phyloP scores from a whole-genome alignment of 2,797 vertebrate species.

The Tachyglossus aculeatus region DNA sequence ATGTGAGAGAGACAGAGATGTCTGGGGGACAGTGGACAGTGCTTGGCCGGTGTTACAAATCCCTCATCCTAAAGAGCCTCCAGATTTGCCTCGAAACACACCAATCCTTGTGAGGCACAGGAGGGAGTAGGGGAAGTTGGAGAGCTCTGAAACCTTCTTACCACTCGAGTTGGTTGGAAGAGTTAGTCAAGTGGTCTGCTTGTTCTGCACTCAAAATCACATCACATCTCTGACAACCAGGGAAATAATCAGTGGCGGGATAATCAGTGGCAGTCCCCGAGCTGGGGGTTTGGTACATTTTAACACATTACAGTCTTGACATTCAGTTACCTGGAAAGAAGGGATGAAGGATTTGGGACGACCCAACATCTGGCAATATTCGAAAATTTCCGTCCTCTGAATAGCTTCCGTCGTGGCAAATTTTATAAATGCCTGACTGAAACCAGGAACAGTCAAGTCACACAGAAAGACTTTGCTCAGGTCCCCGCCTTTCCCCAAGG shows the following conservation, averaged over 20 bases:
- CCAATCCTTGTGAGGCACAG: neutral
- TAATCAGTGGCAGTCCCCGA: neutral
- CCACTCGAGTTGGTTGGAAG: too few species aligned
- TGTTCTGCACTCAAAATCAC: neutral
- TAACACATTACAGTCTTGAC: rapidly evolving
- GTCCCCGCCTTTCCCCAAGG: neutral
- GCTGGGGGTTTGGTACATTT: neutral
- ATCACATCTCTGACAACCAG: rapidly evolving
- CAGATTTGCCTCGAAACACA: neutral
- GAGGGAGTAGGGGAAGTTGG: neutral
- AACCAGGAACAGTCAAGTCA: constrained; percentile 29
- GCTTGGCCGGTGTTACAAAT: neutral
- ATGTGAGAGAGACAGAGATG: neutral
- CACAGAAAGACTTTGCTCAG: neutral
- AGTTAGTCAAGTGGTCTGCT: too few species aligned
- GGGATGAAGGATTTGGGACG: constrained; percentile 75
- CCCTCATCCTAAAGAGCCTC: neutral
- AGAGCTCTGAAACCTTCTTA: neutral
- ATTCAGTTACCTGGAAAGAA: constrained; percentile 84
- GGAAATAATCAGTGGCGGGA: neutral
- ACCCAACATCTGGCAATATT: constrained; percentile 85
- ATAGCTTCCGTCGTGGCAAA: constrained; percentile 84
- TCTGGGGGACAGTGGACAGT: neutral
- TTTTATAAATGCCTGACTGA: constrained; percentile 77
- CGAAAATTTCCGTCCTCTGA: constrained; percentile 87